Percentiles rank a stretch among this genome's conserved stretches.
Conservation (phyloP, 2,888 invertebrate species). For the Latrodectus elegans region DNA sequence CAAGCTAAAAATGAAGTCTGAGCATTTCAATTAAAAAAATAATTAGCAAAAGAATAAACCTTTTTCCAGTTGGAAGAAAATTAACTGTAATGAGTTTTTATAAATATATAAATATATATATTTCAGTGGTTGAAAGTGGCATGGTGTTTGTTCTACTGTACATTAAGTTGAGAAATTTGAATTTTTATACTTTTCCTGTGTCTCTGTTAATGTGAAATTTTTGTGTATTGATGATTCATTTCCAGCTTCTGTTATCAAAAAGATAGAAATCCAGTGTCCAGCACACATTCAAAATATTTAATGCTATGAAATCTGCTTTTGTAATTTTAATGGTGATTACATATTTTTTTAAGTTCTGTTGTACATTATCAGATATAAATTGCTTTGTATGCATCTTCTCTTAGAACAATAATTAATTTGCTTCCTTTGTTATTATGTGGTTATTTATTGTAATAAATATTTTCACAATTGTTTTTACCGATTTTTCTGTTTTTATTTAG, state of each 20-base stretch:
- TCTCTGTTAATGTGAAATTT: not conserved
- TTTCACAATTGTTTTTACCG: not conserved
- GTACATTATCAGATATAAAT: not conserved
- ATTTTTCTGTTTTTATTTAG: not conserved
- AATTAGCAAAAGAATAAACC: conserved; percentile 31
- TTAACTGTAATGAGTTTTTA: conserved; percentile 24
- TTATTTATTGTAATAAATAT: not conserved
- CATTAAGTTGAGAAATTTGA: not conserved
- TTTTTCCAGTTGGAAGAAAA: conserved; percentile 15
- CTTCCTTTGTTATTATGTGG: not conserved
- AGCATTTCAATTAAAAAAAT: conserved; percentile 40
- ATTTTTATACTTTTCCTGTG: not conserved
- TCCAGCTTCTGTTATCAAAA: not conserved
- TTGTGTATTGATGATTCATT: not conserved
- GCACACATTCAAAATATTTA: conserved; percentile 2
- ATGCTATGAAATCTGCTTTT: not conserved
- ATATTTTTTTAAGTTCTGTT: not conserved
- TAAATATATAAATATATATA: conserved; percentile 9
- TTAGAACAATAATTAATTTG: not conserved
- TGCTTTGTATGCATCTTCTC: not conserved
- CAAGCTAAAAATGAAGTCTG: conserved; percentile 79
- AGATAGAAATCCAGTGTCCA: not conserved
- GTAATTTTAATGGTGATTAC: not conserved
- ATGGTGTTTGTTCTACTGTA: conserved; percentile 3
- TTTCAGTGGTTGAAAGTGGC: conserved; percentile 11